Conservation (phyloP, 23 tunicate species). For the Halocynthia roretzi region DNA sequence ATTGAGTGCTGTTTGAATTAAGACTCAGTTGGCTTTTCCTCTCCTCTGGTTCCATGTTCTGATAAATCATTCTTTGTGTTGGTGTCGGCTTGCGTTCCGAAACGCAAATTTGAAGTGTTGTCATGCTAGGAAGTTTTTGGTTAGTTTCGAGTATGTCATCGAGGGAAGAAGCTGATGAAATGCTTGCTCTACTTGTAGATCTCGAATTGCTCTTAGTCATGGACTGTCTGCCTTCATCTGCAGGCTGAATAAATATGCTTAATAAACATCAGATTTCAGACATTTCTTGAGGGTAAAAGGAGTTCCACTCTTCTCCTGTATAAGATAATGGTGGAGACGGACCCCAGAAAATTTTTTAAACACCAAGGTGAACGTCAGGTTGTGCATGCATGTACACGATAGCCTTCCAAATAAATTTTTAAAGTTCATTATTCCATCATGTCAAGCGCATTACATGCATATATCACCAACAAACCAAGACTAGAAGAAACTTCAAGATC, state of each 20-base stretch:
- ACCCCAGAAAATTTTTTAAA: too few species aligned
- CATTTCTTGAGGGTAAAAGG: neutral
- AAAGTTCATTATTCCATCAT: too few species aligned
- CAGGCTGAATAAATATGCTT: neutral
- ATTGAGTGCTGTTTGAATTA: slow-evolving; percentile 12
- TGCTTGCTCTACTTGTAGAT: slow-evolving; percentile 21
- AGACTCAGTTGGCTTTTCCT: slow-evolving; percentile 21
- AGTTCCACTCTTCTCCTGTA: slow-evolving; percentile 11
- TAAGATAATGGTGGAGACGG: too few species aligned
- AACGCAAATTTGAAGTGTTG: neutral
- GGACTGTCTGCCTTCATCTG: neutral
- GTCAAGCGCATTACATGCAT: too few species aligned
- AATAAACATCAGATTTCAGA: slow-evolving; percentile 11
- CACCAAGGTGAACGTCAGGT: too few species aligned
- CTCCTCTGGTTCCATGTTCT: slow-evolving; percentile 3
- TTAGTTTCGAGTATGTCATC: slow-evolving; percentile 48
- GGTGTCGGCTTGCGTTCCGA: neutral
- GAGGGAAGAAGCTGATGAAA: slow-evolving; percentile 63
- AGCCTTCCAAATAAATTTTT: too few species aligned
- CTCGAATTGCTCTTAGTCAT: neutral
- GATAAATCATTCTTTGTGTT: neutral
- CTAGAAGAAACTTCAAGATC: too few species aligned
- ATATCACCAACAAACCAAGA: too few species aligned
- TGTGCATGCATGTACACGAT: too few species aligned
- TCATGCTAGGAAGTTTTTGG: neutral